phyloP scores from a whole-genome alignment of 2,113 vertebrate genomes.

The Cyprinodon tularosa region DNA sequence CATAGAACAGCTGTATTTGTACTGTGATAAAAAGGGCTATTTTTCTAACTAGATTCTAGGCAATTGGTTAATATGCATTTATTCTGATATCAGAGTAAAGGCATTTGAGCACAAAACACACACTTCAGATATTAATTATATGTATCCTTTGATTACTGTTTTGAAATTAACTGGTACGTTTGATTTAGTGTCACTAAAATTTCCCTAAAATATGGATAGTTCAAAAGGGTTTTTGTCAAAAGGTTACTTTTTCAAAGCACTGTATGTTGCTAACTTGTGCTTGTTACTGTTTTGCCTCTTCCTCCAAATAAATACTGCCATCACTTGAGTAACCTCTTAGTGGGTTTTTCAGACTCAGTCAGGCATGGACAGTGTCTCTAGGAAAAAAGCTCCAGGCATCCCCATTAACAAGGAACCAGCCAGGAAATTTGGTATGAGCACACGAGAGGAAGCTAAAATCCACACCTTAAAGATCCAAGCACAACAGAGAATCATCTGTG shows the following conservation, averaged over 20 bases:
- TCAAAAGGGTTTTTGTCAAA: background rate
- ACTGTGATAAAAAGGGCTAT: background rate
- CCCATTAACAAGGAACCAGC: conserved; percentile 52
- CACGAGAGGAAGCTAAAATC: conserved; percentile 11
- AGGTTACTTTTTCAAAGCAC: background rate
- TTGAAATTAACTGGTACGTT: background rate
- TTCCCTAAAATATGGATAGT: background rate
- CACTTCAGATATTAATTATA: background rate
- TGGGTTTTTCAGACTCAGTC: conserved; percentile 38
- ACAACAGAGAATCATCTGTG: background rate
- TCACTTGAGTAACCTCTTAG: conserved; percentile 12
- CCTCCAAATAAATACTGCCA: background rate
- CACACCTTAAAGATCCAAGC: conserved; percentile 7
- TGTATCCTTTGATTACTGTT: background rate
- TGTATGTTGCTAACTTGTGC: background rate
- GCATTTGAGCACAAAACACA: background rate
- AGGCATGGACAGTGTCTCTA: conserved; percentile 47
- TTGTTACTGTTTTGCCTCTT: background rate
- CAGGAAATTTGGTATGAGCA: conserved; percentile 62
- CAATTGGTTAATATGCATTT: background rate
- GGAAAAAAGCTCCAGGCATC: conserved; percentile 29
- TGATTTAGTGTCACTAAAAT: background rate
- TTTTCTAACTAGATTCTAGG: background rate
- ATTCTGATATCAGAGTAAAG: background rate
- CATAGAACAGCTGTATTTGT: background rate